A percentile compares a stretch with the other conserved stretches of the same genome.
These are phyloP conservation scores for Zootoca vivipara DNA, from an alignment of 2,113 vertebrate genomes.

Conservation along the genomic window DNA sequence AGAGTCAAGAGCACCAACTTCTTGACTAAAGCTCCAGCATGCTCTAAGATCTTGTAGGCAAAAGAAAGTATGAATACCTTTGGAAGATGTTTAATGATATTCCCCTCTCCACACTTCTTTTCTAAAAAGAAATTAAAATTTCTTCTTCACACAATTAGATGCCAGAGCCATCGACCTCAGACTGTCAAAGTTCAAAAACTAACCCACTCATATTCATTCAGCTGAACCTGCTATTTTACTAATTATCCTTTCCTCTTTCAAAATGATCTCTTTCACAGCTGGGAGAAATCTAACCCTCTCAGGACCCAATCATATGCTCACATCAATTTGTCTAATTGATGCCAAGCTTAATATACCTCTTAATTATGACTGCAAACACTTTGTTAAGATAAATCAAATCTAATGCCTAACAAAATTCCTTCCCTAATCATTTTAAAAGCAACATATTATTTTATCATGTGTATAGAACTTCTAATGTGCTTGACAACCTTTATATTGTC, in stretches of 20 bases:
- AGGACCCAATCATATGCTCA: conserved; percentile 63
- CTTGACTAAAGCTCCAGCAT: no score
- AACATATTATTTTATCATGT: conserved; percentile 8
- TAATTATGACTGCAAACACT: conserved; percentile 65
- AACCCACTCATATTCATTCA: conserved; percentile 28
- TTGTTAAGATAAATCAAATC: conserved; percentile 63
- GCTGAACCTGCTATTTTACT: conserved; percentile 40
- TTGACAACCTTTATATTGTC: background rate
- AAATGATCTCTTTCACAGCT: conserved; percentile 55
- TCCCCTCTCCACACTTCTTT: background rate
- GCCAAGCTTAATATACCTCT: conserved; percentile 54
- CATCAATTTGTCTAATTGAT: conserved; percentile 70
- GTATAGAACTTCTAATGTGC: background rate
- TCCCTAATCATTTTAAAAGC: conserved; percentile 36
- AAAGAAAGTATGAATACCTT: background rate
- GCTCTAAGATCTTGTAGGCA: background rate
- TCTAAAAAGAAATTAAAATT: background rate
- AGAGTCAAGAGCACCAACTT: background rate
- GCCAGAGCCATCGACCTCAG: conserved; percentile 10
- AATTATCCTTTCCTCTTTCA: conserved; percentile 53
- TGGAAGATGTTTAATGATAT: background rate
- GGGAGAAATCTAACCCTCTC: conserved; percentile 59
- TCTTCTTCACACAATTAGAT: background rate
- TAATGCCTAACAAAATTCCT: conserved; percentile 39
- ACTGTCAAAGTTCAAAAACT: conserved; percentile 32